A percentile compares a stretch with the other conserved stretches of the same genome.
Conservation (phyloP, 1,140 invertebrate genomes). For the Chymomyza costata region DNA sequence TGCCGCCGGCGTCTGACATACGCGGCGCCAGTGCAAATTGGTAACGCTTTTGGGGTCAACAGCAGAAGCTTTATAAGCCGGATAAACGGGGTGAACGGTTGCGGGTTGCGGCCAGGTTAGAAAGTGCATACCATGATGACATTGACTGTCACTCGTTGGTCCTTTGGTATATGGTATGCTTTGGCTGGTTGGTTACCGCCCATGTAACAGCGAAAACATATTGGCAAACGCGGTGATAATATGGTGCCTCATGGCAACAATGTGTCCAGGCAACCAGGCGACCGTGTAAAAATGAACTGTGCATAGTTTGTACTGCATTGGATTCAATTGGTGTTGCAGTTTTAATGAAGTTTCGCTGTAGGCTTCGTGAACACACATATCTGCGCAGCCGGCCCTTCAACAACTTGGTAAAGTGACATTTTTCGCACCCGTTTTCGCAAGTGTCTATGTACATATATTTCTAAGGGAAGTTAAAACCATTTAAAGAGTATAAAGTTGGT, state of each 20-base stretch:
- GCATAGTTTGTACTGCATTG: neutral
- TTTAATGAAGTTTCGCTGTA: neutral
- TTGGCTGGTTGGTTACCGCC: constrained; percentile 22
- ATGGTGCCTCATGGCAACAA: constrained; percentile 6
- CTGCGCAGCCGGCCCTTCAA: too few relatives aligned
- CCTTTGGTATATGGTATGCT: neutral
- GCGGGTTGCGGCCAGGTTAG: too few relatives aligned
- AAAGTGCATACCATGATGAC: too few relatives aligned
- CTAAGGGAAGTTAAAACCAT: too few relatives aligned
- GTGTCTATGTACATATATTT: too few relatives aligned
- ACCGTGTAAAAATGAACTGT: constrained; percentile 54
- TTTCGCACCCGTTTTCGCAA: too few relatives aligned
- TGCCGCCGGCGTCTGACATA: constrained; percentile 25
- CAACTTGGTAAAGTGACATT: too few relatives aligned
- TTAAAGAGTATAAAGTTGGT: too few relatives aligned
- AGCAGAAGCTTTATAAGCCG: constrained; percentile 43
- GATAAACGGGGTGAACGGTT: too few relatives aligned
- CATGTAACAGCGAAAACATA: constrained; percentile 39
- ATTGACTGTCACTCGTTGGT: too few relatives aligned
- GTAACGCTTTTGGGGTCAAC: constrained; percentile 69
- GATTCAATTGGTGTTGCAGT: constrained; percentile 27
- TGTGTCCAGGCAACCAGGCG: constrained; percentile 6
- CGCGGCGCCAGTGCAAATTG: constrained; percentile 55
- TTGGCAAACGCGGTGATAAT: constrained; percentile 25
- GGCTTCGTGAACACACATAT: too few relatives aligned